Evolutionary conservation across 2,113 vertebrate species (phyloP), one percentile per base, ranked within the genome.

Genomic region (Rattus rattus): DNA sequence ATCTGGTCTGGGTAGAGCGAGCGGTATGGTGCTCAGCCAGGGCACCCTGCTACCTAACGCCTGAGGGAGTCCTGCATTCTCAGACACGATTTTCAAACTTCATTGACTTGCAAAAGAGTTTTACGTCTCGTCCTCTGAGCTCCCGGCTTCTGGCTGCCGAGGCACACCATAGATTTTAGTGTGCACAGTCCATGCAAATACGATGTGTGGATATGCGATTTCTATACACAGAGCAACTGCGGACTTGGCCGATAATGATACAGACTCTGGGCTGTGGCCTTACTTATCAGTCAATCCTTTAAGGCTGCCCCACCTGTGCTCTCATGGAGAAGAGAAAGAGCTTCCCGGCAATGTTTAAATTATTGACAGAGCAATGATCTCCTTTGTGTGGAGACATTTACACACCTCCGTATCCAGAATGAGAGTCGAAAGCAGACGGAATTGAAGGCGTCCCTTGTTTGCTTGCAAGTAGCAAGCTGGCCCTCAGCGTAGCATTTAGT

Each of bases 241-340:
- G 1, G 61, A 26, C 1, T 49, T 72, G 73, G n/a, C 33, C 73
- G 13, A 7, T 2, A 61, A 49, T 1, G n/a, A 5, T 13, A 49
- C 63, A 36, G 17, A 47, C 28, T n/a, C 16, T 5, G 24, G 26
- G 24, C 67, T 49, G 2, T 20, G 17, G 24, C 52, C 54, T 54
- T 49, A 11, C 63, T 30, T 8, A 20, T 30, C 24, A 9, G 3
- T 0, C 1, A 24, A 7, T 2, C 47, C 59, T 17, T 1, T 17
- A 33, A 65, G 3, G 3, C 54, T 26, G n/a, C 20, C 81, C 13
- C 24, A 11, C 30, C 49, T 43, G 26, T 39, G 14, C 11, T 54
- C 26, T 79, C 28, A 11, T 20, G 73, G 43, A 47, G 67, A 26
- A 0, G 3, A 88, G 47, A 43, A 83, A 54, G 56, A 85, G 2